These are phyloP conservation scores for Lichenostomus cassidix DNA, from an alignment of 2,113 vertebrate species.

Conservation along the genomic window DNA sequence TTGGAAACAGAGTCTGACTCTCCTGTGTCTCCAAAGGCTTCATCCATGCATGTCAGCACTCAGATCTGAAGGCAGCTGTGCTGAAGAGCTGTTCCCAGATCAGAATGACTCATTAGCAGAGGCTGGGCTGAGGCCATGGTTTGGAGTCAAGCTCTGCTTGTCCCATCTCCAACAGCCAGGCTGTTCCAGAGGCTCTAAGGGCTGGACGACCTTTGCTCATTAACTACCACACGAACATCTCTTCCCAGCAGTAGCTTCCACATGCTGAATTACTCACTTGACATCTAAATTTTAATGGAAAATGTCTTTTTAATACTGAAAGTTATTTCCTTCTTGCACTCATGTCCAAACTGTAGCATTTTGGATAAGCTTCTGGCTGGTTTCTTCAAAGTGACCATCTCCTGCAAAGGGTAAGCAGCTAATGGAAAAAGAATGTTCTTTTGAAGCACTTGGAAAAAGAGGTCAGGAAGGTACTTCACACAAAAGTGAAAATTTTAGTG, in stretches of 20 bases:
- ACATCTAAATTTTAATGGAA: slow-evolving; percentile 25
- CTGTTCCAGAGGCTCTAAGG: background rate
- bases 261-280: slow-evolving; percentile 16
- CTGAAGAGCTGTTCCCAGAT: background rate
- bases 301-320: background rate
- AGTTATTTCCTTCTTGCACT: background rate
- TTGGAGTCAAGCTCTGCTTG: background rate
- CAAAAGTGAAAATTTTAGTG: background rate
- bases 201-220: background rate
- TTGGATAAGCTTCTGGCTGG: background rate
- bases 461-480: background rate
- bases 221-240: background rate
- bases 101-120: slow-evolving; percentile 33
- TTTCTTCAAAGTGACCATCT: background rate
- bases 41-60: background rate
- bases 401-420: background rate
- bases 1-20: background rate
- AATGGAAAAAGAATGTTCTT: background rate
- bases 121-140: background rate
- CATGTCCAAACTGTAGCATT: background rate
- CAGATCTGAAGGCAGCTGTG: background rate
- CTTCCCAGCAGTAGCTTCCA: slow-evolving; percentile 50
- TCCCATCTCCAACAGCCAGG: background rate
- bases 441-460: background rate
- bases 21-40: background rate